Percentiles rank a stretch among this genome's conserved stretches.
These are phyloP conservation scores for Sesia bembeciformis DNA, from an alignment of 2,888 invertebrate genomes.

Conservation along the genomic window DNA sequence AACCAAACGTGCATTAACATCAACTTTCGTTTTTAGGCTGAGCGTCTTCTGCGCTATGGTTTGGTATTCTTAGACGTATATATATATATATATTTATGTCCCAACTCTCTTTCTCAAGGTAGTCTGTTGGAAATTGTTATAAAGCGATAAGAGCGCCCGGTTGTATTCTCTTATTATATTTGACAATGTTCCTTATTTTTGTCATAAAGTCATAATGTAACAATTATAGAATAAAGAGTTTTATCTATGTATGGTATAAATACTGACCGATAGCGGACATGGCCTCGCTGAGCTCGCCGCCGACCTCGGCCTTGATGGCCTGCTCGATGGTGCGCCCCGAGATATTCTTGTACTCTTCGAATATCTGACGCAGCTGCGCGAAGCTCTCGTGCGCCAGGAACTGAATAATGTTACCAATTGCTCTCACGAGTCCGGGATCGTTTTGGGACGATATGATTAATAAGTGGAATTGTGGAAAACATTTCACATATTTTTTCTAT, in stretches of 20 bases:
- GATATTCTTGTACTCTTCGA: constrained; percentile 82
- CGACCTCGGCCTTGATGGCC: constrained; percentile 79
- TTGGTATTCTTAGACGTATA: too few relatives aligned
- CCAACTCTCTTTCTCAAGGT: too few relatives aligned
- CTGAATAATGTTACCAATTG: constrained; percentile 16
- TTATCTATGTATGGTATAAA: background rate
- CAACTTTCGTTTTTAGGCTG: too few relatives aligned
- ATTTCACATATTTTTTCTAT: too few relatives aligned
- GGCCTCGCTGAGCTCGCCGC: constrained; percentile 79
- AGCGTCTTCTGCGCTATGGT: too few relatives aligned
- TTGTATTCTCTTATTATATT: background rate
- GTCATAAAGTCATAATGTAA: background rate
- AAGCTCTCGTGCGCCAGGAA: constrained; percentile 84
- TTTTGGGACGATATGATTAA: too few relatives aligned
- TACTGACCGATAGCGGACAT: constrained; percentile 79
- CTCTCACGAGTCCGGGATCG: too few relatives aligned
- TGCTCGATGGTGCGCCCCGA: constrained; percentile 83
- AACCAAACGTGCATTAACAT: too few relatives aligned
- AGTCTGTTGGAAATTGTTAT: too few relatives aligned
- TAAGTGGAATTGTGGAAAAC: too few relatives aligned
- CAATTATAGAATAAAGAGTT: background rate
- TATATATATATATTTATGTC: too few relatives aligned
- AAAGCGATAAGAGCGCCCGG: too few relatives aligned
- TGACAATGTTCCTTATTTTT: background rate
- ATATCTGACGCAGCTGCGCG: constrained; percentile 78